Conservation (phyloP, 2,797 vertebrate species). For the Uromys caudimaculatus region DNA sequence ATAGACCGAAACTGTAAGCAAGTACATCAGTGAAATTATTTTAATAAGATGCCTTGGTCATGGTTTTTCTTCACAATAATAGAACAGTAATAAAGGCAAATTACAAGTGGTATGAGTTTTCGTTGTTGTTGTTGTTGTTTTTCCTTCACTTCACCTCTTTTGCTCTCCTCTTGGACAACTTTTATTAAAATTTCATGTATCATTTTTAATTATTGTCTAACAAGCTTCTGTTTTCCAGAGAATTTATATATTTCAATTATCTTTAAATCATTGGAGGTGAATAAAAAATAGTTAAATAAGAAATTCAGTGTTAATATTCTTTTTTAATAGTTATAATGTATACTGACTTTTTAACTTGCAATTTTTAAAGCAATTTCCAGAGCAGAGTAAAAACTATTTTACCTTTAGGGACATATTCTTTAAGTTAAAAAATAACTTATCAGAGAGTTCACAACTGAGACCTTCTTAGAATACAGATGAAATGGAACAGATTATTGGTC, state of each 20-base stretch:
- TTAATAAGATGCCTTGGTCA: neutral
- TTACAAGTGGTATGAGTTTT: neutral
- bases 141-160: neutral
- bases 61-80: neutral
- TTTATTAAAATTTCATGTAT: neutral
- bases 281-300: neutral
- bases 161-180: neutral
- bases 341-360: neutral
- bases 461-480: neutral
- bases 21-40: neutral
- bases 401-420: neutral
- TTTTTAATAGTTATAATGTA: neutral
- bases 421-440: neutral
- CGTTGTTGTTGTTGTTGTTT: neutral
- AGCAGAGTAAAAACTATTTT: neutral
- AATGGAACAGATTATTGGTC: neutral
- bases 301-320: neutral
- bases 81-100: neutral
- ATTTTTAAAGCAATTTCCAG: neutral
- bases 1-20: neutral
- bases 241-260: neutral
- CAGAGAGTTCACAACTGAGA: neutral
- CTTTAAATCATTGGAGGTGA: neutral
- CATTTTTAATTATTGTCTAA: conserved; percentile 9
- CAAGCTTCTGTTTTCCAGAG: neutral